These are phyloP conservation scores for Lepidurus packardi DNA, from an alignment of 1,140 invertebrate species.

Conservation along the genomic window DNA sequence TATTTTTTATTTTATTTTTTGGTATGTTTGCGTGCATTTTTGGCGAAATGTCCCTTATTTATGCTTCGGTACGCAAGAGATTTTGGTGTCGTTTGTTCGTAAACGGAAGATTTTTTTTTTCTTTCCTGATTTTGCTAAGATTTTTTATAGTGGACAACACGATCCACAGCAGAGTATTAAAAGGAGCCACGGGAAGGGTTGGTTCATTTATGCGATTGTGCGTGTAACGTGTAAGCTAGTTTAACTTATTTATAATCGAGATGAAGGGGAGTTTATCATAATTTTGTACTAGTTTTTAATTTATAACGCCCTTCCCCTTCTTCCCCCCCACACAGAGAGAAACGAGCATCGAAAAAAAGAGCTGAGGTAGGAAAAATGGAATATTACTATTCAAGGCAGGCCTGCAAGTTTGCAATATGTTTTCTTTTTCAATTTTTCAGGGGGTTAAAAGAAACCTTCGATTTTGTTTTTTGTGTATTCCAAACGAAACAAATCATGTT, in stretches of 20 bases:
- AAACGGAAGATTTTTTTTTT: background rate
- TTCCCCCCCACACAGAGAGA: background rate
- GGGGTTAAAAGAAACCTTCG: background rate
- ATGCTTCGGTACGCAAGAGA: background rate
- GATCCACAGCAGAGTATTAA: slow-evolving; percentile 1
- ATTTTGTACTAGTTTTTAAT: slow-evolving; percentile 17
- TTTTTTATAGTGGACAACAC: background rate
- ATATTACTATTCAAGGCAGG: slow-evolving; percentile 10
- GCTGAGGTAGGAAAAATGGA: slow-evolving; percentile 9
- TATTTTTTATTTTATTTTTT: background rate
- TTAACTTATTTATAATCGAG: slow-evolving; percentile 16
- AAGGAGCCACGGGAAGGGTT: background rate
- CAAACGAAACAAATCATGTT: background rate
- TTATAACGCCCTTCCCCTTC: background rate
- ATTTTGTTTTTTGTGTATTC: background rate
- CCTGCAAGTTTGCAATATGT: slow-evolving; percentile 21
- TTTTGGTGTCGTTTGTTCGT: background rate
- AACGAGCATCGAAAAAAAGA: background rate
- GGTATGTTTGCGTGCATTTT: background rate
- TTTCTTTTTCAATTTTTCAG: background rate
- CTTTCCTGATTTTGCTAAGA: background rate
- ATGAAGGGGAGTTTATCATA: background rate
- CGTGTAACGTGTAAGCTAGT: slow-evolving; percentile 6
- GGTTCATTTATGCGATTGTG: slow-evolving; percentile 13
- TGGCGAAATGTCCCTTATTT: background rate